These are phyloP conservation scores for Spondyliosoma cantharus DNA, from an alignment of 2,797 vertebrate species.

Conservation along the genomic window DNA sequence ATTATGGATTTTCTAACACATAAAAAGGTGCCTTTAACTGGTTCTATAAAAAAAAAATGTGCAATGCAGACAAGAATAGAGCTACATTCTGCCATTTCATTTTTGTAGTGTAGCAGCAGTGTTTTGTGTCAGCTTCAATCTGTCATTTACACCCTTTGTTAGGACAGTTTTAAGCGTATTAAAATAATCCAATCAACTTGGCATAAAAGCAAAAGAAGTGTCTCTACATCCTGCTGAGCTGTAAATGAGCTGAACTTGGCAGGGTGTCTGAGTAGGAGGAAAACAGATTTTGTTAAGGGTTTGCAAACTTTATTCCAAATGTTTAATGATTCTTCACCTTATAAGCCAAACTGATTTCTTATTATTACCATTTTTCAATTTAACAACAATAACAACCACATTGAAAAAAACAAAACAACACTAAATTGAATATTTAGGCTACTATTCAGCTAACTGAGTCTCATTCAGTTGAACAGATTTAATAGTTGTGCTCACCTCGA, in stretches of 20 bases:
- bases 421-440: neutral
- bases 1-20: neutral
- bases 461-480: neutral
- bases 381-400: neutral
- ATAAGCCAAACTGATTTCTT: neutral
- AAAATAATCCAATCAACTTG: neutral
- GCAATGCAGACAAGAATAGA: neutral
- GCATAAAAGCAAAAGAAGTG: neutral
- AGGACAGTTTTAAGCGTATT: neutral
- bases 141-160: neutral
- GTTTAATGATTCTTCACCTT: neutral
- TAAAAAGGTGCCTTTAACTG: neutral
- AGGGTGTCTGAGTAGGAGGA: neutral
- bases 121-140: neutral
- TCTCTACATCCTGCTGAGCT: neutral
- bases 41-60: neutral
- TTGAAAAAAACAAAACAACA: neutral
- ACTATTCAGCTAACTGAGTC: neutral
- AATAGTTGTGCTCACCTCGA: conserved; percentile 86
- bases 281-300: neutral
- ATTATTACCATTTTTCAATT: neutral
- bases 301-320: conserved; percentile 1
- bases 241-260: neutral
- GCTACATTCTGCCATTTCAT: neutral
- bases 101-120: neutral